Evolutionary conservation across 2,797 vertebrate genomes (phyloP), one percentile per base, ranked within the genome.

Genomic region (Sebastes wilsoni): DNA sequence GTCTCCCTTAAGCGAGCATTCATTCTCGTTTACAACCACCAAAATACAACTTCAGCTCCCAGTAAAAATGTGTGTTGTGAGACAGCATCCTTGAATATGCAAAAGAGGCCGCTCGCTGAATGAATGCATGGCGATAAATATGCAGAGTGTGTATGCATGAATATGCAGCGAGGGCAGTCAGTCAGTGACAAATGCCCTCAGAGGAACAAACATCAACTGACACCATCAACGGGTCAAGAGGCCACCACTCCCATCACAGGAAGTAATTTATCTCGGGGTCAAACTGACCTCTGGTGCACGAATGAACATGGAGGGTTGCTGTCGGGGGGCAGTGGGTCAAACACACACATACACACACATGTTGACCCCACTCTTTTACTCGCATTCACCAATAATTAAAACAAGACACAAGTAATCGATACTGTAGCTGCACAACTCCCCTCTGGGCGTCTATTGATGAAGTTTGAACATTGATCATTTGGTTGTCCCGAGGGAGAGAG

Each of bases 351-450:
- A 60, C 54, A 64, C 49, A 54, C 49, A 54, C 20, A 54, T 20
- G 46, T 49, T 20, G 61, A 82, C 65, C 74, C 68, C 55, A 23
- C 65, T 32, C 74, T 89, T 88, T 83, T 72, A 78, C 79, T 73
- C 25, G n/a, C 62, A 64, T 81, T 82, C 74, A 72, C 73, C 79
- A 81, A 89, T 87, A 90, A 94, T 93, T 94, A 91, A 94, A 94
- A 90, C 85, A 89, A 89, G 89, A 82, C 90, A 79, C 20, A 7
- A 79, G 71, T 65, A 81, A 92, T 93, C 91, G 22, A 94, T 94
- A 8, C 0, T 18, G 42, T 18, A 86, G 75, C 74, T 22, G 68
- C 65, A 69, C 79, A 13, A 25, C 64, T 66, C 60, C 65, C 83
- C 27, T 9, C 23, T 1, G 76, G 81, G 85, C 75, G 71, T 83